Percentiles rank a stretch among this genome's conserved stretches.
These are phyloP conservation scores for Eupristina koningsbergeri DNA, from an alignment of 1,140 invertebrate species.

Conservation along the genomic window DNA sequence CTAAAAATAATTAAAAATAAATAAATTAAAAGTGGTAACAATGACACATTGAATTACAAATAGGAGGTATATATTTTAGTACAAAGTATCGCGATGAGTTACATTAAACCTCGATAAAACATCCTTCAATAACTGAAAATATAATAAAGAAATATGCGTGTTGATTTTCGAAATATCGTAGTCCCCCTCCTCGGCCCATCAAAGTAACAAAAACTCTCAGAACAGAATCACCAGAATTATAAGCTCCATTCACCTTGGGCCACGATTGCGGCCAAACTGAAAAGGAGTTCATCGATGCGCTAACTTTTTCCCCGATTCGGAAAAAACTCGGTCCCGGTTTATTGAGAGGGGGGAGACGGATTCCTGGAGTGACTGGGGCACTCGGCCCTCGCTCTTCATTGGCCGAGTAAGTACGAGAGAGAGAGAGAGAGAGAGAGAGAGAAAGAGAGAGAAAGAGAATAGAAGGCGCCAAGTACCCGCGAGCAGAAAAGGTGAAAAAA, in stretches of 20 bases:
- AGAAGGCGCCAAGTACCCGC: slow-evolving; percentile 33
- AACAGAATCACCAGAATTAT: not conserved
- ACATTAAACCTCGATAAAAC: not conserved
- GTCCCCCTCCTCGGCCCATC: too few species aligned
- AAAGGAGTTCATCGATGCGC: not conserved
- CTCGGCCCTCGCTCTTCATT: not conserved
- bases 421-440: slow-evolving; percentile 47
- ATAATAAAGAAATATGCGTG: slow-evolving; percentile 15
- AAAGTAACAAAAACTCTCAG: not conserved
- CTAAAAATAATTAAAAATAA: too few species aligned
- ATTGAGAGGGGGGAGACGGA: not conserved
- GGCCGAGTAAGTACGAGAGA: not conserved
- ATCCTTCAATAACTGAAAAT: not conserved
- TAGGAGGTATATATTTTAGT: not conserved
- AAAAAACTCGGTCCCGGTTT: slow-evolving; percentile 38
- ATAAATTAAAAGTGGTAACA: too few species aligned
- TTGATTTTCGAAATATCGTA: slow-evolving; percentile 10
- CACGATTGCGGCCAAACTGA: slow-evolving; percentile 53
- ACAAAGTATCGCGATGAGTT: not conserved
- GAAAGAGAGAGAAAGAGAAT: slow-evolving; percentile 13
- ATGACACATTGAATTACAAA: not conserved
- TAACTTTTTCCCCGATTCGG: slow-evolving; percentile 54
- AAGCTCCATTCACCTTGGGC: slow-evolving; percentile 15
- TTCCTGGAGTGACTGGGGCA: not conserved
- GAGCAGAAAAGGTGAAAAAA: slow-evolving; percentile 55